Evolutionary conservation across 2,113 vertebrate genomes (phyloP).

Genomic region (Galbula dea): DNA sequence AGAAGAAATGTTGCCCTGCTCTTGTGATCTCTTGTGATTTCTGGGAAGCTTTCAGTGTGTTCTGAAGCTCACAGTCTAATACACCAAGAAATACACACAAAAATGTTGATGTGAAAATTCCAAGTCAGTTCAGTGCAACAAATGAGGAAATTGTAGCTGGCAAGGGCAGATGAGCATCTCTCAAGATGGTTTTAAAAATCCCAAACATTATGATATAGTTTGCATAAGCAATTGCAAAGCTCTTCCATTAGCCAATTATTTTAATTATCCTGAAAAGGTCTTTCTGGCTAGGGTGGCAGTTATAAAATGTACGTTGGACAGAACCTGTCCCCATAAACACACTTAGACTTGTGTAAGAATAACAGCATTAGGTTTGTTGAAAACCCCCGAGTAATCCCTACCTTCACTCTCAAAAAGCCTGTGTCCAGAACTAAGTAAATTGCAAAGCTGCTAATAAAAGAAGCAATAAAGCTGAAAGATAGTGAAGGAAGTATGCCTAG

Average conservation of each 20-base stretch:
- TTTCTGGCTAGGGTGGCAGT: neutral
- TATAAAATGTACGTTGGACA: neutral
- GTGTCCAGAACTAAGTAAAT: neutral
- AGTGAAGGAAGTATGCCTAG: neutral
- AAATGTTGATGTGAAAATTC: neutral
- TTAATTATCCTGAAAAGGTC: neutral
- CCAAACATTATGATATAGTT: neutral
- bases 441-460: neutral
- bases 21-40: neutral
- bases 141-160: neutral
- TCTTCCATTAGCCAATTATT: neutral
- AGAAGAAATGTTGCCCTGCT: neutral
- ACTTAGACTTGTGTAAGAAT: neutral
- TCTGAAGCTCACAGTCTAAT: neutral
- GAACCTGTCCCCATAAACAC: neutral
- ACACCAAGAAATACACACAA: neutral
- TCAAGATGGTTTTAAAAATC: neutral
- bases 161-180: neutral
- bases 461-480: neutral
- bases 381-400: neutral
- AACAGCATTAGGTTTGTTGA: neutral
- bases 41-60: neutral
- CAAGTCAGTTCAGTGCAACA: neutral
- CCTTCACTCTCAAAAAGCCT: neutral
- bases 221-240: neutral